Evolutionary conservation across 1,140 invertebrate genomes (phyloP).

Genomic region (Hetaerina americana): DNA sequence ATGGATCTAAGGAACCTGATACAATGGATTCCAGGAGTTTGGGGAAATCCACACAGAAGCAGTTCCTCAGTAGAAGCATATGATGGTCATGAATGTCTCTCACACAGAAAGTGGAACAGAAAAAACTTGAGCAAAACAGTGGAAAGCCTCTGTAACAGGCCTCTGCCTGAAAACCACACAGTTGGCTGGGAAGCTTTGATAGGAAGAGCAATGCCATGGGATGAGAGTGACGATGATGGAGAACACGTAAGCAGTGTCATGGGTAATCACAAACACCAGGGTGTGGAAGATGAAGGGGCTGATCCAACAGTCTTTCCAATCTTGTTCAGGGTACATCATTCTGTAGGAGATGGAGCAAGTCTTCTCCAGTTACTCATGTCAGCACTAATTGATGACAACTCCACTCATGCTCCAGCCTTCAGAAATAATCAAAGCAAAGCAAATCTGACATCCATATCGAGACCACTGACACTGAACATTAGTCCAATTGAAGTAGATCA

Average conservation of each 20-base stretch:
- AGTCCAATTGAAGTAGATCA: no score
- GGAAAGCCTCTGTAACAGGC: not conserved
- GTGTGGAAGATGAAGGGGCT: no score
- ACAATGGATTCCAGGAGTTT: not conserved
- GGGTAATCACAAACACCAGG: not conserved
- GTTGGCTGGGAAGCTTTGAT: not conserved
- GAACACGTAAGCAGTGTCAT: not conserved
- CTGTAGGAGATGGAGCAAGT: not conserved
- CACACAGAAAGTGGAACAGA: not conserved
- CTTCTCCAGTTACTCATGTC: not conserved
- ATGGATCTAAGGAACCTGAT: not conserved
- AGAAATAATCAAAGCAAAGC: no score
- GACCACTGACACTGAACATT: no score
- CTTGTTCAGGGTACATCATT: not conserved
- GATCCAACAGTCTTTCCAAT: not conserved
- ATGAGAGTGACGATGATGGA: not conserved
- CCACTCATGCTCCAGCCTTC: no score
- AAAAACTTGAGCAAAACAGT: not conserved
- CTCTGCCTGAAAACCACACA: not conserved
- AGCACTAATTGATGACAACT: not conserved
- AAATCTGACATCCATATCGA: no score
- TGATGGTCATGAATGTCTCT: not conserved
- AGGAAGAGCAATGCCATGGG: not conserved
- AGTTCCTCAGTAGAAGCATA: not conserved
- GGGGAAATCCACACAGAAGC: not conserved